Percentiles rank a stretch among this genome's conserved stretches.
Conservation (phyloP, 2,113 vertebrate genomes). For the Ctenodactylus gundi region DNA sequence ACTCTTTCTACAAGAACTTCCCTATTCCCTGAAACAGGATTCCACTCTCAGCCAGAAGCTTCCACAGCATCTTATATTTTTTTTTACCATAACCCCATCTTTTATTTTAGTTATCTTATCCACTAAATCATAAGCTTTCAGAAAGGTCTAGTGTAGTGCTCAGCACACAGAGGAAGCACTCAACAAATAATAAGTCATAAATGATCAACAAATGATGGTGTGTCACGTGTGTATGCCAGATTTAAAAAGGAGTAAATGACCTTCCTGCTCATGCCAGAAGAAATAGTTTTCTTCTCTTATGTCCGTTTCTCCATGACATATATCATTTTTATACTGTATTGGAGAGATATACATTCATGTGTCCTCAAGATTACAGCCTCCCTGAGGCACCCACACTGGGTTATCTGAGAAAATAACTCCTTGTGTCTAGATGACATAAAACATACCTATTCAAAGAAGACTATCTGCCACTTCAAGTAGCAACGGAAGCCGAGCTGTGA, state of each 20-base stretch:
- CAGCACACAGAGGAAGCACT: background rate
- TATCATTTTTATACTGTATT: background rate
- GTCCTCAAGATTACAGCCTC: background rate
- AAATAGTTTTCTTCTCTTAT: background rate
- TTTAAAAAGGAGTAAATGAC: background rate
- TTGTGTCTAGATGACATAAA: background rate
- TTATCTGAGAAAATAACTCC: slow-evolving; percentile 17
- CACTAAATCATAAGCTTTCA: background rate
- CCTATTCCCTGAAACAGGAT: background rate
- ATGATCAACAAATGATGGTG: background rate
- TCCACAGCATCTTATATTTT: background rate
- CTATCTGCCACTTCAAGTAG: background rate
- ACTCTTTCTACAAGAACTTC: background rate
- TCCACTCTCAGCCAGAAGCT: background rate
- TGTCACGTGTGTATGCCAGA: background rate
- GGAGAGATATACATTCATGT: background rate
- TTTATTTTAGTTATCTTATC: background rate
- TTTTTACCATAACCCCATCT: background rate
- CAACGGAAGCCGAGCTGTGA: background rate
- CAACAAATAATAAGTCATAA: background rate
- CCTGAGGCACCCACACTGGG: background rate
- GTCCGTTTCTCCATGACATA: background rate
- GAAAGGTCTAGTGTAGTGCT: background rate
- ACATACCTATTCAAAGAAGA: background rate
- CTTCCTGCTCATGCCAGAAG: background rate